Base-by-base conservation (phyloP, 1,140 invertebrate genomes). In the Drosophila pachea region DNA sequence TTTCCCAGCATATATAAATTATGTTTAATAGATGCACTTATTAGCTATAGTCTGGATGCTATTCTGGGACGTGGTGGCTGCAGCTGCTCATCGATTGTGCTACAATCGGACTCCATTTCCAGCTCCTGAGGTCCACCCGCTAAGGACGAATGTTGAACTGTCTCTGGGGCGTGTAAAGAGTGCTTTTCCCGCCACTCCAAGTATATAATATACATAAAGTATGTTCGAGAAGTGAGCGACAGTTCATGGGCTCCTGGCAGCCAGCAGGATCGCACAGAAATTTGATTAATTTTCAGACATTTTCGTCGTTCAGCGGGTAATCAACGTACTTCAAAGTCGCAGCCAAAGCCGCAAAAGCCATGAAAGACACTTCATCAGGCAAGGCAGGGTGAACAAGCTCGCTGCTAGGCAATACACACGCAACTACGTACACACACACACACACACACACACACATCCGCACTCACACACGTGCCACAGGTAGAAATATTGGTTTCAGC, bases 361-460 rank as follows among this genome's bases (percentile, higher is more conserved):
- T 59, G 67, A 74, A 72, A 70, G 49, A 66, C 60, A 84, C 78
- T 83, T 84, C 75, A 83, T 83, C 78, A 84, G 78, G 78, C 62
- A 70, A 78, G 75, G 55, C 22, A 22, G 76, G 73, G 67, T 38
- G 54, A 47, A 53, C 64, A 74, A 68, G 72, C 69, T 75, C 69
- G 75, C 68, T 73, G 75, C 72, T 67, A 82, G 75, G 79, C 73
- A 78, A 74, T 47, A 6, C 35, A 35, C 48, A 56, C n/a, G n/a
- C n/a, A n/a, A n/a, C n/a, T n/a, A n/a, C n/a, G 2, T 31, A 43
- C 32, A 55, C 35, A 42, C 9, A 11, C 5, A 48, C 38, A 50
- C 5, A 47, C 45, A 60, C 35, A 29, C 59, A 56, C 45, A 45
- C 7, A 38, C 9, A 14, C n/a, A 58, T 8, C 50, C 12, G 2